These are phyloP conservation scores for Eospalax fontanierii DNA, from an alignment of 2,797 vertebrate species.

Conservation along the genomic window DNA sequence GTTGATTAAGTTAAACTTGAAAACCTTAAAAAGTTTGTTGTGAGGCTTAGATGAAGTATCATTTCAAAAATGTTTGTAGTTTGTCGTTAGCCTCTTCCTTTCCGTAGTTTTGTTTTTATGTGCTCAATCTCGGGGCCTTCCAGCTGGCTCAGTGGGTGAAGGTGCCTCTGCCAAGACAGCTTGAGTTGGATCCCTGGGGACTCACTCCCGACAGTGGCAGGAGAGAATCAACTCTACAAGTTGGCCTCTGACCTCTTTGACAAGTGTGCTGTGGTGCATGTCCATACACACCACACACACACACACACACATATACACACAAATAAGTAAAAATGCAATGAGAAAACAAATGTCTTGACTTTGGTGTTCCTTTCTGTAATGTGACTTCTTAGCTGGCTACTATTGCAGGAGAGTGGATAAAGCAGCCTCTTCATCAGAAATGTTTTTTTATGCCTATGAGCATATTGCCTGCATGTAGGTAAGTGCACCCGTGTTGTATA, in stretches of 20 bases:
- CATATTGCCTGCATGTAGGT: too few relatives aligned
- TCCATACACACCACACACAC: too few relatives aligned
- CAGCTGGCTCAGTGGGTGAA: too few relatives aligned
- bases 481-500: too few relatives aligned
- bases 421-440: too few relatives aligned
- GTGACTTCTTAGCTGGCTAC: slow-evolving; percentile 7
- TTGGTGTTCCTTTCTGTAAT: slow-evolving; percentile 32
- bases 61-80: slow-evolving; percentile 44
- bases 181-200: too few relatives aligned
- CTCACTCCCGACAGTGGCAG: too few relatives aligned
- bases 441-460: too few relatives aligned
- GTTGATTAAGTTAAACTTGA: slow-evolving; percentile 27
- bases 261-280: not conserved
- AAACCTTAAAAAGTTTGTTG: not conserved
- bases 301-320: not conserved
- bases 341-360: not conserved
- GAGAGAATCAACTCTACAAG: too few relatives aligned
- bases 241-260: not conserved
- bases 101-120: slow-evolving; percentile 20
- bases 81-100: not conserved
- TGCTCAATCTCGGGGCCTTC: too few relatives aligned
- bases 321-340: not conserved
- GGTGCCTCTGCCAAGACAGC: too few relatives aligned
- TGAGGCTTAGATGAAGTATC: slow-evolving; percentile 5
- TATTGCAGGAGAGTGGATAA: too few relatives aligned